phyloP scores from a whole-genome alignment of 1,140 invertebrate genomes.

The Triops longicaudatus region DNA sequence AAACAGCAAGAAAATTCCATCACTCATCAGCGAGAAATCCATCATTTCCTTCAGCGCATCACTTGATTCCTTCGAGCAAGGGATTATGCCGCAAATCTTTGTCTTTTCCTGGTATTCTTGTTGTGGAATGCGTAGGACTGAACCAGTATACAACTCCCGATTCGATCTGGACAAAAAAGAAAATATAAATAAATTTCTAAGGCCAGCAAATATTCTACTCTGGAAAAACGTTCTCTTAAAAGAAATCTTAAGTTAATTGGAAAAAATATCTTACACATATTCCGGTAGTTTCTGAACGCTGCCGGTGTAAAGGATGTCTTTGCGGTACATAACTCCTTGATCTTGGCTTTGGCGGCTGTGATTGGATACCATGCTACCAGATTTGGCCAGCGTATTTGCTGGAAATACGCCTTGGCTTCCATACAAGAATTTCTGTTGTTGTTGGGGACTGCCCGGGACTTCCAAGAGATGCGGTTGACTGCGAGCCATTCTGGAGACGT shows the following conservation, averaged over 20 bases:
- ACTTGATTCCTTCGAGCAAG: conserved; percentile 42
- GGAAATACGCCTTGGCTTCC: conserved; percentile 32
- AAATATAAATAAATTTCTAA: not conserved
- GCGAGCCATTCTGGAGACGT: conserved; percentile 30
- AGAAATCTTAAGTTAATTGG: too few species aligned
- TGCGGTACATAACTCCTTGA: conserved; percentile 65
- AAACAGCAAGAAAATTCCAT: conserved; percentile 84
- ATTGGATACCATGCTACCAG: conserved; percentile 11
- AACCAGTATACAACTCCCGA: conserved; percentile 30
- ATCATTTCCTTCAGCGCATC: conserved; percentile 72
- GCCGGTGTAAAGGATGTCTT: conserved; percentile 79
- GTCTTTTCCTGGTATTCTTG: conserved; percentile 24
- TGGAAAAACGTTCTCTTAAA: too few species aligned
- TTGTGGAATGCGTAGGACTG: conserved; percentile 31
- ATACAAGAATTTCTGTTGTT: conserved; percentile 20
- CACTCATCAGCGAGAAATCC: conserved; percentile 69
- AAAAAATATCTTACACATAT: conserved; percentile 36
- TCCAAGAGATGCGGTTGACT: conserved; percentile 33
- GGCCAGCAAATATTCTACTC: too few species aligned
- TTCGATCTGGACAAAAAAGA: conserved; percentile 29
- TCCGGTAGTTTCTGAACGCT: conserved; percentile 58
- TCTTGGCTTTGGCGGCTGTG: conserved; percentile 29
- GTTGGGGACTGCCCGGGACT: conserved; percentile 26
- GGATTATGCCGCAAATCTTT: conserved; percentile 36
- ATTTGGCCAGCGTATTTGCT: conserved; percentile 1